Percentiles rank a stretch among this genome's conserved stretches.
Conservation (phyloP, 2,888 invertebrate genomes). For the Drosophila barbarae region DNA sequence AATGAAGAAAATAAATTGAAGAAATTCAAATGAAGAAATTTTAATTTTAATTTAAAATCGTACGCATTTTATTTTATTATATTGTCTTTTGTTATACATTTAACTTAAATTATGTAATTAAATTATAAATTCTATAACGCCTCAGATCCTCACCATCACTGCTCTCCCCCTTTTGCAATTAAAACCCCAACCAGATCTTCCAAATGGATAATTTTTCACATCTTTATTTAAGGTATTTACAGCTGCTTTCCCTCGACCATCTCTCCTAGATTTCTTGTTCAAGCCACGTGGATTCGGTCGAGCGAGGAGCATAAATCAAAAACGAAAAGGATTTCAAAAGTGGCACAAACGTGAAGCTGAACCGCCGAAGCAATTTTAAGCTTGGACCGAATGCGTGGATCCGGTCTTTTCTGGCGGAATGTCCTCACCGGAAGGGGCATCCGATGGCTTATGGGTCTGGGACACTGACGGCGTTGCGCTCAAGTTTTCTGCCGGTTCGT, state of each 20-base stretch:
- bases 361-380: slow-evolving; percentile 14
- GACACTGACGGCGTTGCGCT: not conserved
- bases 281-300: slow-evolving; percentile 56
- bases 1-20: too few species aligned
- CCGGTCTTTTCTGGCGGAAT: not conserved
- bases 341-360: slow-evolving; percentile 57
- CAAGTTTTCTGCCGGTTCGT: not conserved
- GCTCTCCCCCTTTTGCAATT: slow-evolving; percentile 3
- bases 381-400: slow-evolving; percentile 6
- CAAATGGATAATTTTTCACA: slow-evolving; percentile 17
- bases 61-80: too few species aligned
- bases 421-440: not conserved
- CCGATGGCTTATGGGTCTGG: not conserved
- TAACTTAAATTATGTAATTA: too few species aligned
- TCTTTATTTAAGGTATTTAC: slow-evolving; percentile 17
- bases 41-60: too few species aligned
- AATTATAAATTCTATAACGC: too few species aligned
- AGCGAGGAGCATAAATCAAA: slow-evolving; percentile 66
- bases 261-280: slow-evolving; percentile 7
- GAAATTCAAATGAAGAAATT: too few species aligned
- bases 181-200: slow-evolving; percentile 18
- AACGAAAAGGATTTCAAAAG: slow-evolving; percentile 30
- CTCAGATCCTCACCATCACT: not conserved
- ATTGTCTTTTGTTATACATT: too few species aligned
- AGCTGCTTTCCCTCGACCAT: slow-evolving; percentile 16